These are phyloP conservation scores for Erithacus rubecula DNA, from an alignment of 2,797 vertebrate genomes.

Conservation along the genomic window DNA sequence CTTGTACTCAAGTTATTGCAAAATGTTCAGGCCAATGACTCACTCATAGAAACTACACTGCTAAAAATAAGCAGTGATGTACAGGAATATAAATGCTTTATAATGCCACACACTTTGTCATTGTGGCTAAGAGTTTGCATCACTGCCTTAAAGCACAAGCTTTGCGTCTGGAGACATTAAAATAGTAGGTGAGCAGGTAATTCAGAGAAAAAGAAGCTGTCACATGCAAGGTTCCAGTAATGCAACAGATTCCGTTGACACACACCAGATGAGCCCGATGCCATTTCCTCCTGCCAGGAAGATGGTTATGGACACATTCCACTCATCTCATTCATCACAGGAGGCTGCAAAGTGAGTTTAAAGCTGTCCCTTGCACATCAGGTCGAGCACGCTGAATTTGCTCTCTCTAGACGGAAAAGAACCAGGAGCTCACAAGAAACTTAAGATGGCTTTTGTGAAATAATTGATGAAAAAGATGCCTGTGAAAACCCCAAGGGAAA, in stretches of 20 bases:
- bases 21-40: slow-evolving; percentile 43
- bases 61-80: slow-evolving; percentile 37
- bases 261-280: neutral
- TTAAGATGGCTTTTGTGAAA: neutral
- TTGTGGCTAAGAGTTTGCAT: slow-evolving; percentile 12
- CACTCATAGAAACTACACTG: slow-evolving; percentile 37
- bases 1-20: slow-evolving; percentile 33
- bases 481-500: neutral
- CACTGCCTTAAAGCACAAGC: neutral
- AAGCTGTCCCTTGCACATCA: neutral
- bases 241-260: neutral
- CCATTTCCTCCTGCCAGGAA: slow-evolving; percentile 24
- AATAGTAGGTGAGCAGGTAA: slow-evolving; percentile 6
- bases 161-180: neutral
- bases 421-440: neutral
- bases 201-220: neutral
- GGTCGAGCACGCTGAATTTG: neutral
- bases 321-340: slow-evolving; percentile 20
- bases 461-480: neutral
- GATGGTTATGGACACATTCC: neutral
- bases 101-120: slow-evolving; percentile 44
- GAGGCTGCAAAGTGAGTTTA: neutral
- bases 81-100: slow-evolving; percentile 27
- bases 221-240: neutral
- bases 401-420: neutral